Conservation (phyloP, 2,797 vertebrate species). For the Saxicola maurus region DNA sequence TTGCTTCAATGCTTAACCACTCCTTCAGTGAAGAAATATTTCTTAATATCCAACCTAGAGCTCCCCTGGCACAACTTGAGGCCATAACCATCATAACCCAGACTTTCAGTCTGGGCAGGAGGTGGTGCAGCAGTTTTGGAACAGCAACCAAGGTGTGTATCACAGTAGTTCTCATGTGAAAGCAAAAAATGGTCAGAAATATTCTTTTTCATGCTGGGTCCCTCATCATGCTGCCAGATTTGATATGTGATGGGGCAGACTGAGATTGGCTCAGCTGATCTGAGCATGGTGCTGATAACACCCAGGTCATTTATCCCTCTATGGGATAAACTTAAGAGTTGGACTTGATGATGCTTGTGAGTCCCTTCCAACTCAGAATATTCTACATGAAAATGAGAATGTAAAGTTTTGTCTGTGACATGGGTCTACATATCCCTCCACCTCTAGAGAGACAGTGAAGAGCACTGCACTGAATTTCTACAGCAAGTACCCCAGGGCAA, state of each 20-base stretch:
- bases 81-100: not conserved
- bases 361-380: not conserved
- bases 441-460: not conserved
- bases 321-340: not conserved
- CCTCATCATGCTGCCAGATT: not conserved
- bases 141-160: not conserved
- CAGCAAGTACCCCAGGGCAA: not conserved
- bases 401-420: not conserved
- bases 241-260: not conserved
- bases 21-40: not conserved
- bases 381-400: not conserved
- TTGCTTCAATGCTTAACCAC: not conserved
- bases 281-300: not conserved
- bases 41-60: not conserved
- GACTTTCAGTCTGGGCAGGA: not conserved
- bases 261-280: not conserved
- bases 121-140: not conserved
- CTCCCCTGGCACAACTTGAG: not conserved
- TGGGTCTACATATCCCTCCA: fast-evolving
- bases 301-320: not conserved
- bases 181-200: not conserved
- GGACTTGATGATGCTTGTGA: not conserved
- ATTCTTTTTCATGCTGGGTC: not conserved
- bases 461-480: not conserved
- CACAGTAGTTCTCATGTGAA: not conserved